These are phyloP conservation scores for Reticulitermes speratus DNA, from an alignment of 1,140 invertebrate genomes.

Conservation along the genomic window DNA sequence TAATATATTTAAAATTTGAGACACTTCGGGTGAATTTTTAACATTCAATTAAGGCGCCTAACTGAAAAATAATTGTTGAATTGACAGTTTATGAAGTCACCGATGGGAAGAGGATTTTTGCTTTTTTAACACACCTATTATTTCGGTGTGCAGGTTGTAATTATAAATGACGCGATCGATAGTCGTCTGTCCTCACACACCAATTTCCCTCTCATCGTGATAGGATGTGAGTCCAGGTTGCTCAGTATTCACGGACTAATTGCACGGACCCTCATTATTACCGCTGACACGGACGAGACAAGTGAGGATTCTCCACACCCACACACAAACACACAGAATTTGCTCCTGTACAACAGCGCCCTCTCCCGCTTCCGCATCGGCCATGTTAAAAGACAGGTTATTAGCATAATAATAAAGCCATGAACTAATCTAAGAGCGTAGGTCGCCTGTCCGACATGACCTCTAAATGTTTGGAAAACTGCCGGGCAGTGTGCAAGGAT, in stretches of 20 bases:
- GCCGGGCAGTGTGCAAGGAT: neutral
- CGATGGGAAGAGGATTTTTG: too few species aligned
- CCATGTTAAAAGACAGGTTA: slow-evolving; percentile 7
- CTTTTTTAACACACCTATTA: too few species aligned
- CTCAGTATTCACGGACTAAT: neutral
- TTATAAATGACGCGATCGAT: neutral
- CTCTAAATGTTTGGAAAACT: neutral
- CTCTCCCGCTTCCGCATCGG: too few species aligned
- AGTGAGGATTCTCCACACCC: neutral
- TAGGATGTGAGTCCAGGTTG: neutral
- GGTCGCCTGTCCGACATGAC: neutral
- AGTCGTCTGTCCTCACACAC: neutral
- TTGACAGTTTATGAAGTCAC: too few species aligned
- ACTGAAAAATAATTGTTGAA: too few species aligned
- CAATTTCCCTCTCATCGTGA: neutral
- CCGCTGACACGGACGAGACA: neutral
- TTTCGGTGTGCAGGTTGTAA: too few species aligned
- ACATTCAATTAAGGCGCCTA: too few species aligned
- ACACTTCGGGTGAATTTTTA: too few species aligned
- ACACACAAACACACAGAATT: too few species aligned
- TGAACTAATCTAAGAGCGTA: neutral
- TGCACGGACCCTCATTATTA: neutral
- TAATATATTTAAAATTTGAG: too few species aligned
- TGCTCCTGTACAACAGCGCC: too few species aligned
- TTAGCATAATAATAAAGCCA: slow-evolving; percentile 3